Evolutionary conservation across 2,888 invertebrate genomes (phyloP), one percentile per base, ranked within the genome.

Genomic region (Polyommatus iphigenia): DNA sequence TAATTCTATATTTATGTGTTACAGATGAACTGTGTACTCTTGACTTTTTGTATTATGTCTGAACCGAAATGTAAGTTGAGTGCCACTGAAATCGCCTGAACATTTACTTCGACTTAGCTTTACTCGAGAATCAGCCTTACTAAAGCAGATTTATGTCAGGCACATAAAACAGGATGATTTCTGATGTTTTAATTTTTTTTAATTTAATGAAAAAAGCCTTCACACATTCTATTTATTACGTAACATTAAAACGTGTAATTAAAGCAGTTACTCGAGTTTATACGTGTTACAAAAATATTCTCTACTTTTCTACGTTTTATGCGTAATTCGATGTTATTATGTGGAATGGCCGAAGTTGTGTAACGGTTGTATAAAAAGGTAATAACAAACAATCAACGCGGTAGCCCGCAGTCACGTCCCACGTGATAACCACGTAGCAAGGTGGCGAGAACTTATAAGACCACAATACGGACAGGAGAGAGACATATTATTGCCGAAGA

Each of bases 381-480:
- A 75, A 75, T 75, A 75, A 75, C 54, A 29, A 50, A 50, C 75
- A 75, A 75, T 50, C 67, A 67, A 29, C 29, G 62, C 20, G 10
- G 3, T 62, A 62, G 62, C 29, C 73, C 29, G 29, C 50, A 24
- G 75, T n/a, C 75, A 78, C 76, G 50, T 67, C 77, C 77, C 78
- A 59, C 75, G 78, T 77, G 79, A 79, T 79, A 76, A 77, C 79
- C 78, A 76, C 72, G 73, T 80, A 80, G 80, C 80, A 77, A 79
- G 79, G 78, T 78, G 77, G 79, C 78, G 78, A 81, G 71, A 62
- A 46, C 77, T 72, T 71, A 78, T 57, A 57, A 29, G 54, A 3
- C n/a, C 32, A 59, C 54, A 13, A 54, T 20, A 54, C 75, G 50
- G 24, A 75, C 29, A 24, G 59, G 13, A 67, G 15, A 29, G 62